Base-by-base conservation (phyloP, 2,113 vertebrate genomes). In the Scopus umbretta region DNA sequence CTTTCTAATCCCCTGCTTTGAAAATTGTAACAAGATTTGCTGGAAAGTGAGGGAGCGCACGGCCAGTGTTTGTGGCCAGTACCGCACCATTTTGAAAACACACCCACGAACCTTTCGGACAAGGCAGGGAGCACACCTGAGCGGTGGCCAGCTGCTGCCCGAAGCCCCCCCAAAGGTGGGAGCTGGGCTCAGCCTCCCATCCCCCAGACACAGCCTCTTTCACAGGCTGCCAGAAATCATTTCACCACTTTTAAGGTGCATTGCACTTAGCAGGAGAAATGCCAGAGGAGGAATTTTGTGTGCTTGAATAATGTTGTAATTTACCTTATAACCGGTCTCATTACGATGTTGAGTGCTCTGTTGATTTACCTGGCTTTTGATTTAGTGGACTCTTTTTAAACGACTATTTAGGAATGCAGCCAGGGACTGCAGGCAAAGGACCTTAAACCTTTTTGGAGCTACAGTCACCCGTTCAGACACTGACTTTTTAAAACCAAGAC, bases 231-330 rank as follows among this genome's bases (percentile, higher is more conserved):
- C 94, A 97, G 90, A 79, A 96, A 83, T 75, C 11, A 91, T 89
- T 95, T 92, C 55, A 56, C 63, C 82, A 47, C 43, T 83, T 90
- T 43, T 32, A 87, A 95, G 91, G 95, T 78, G 90, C 78, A 29
- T 78, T 95, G 84, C 67, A 58, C 83, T 95, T 81, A 66, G 85
- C 82, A 94, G 88, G 86, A 95, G 82, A 84, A 90, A 94, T 75
- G 83, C 92, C 95, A 93, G 81, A 93, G 92, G 76, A 96, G 74
- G 89, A 93, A 96, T 96, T 96, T 81, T 91, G 87, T 94, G 96
- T 88, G 95, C 91, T 86, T 95, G 92, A 96, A 95, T 96, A 96
- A 97, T 96, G 95, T 90, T 94, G 94, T 88, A 94, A 97, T 96
- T 97, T 97, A 91, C 92, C 88, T 94, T 92, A 30, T 94, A 94